Evolutionary conservation across 2,113 vertebrate species (phyloP).

Genomic region (Cyrtonyx montezumae): DNA sequence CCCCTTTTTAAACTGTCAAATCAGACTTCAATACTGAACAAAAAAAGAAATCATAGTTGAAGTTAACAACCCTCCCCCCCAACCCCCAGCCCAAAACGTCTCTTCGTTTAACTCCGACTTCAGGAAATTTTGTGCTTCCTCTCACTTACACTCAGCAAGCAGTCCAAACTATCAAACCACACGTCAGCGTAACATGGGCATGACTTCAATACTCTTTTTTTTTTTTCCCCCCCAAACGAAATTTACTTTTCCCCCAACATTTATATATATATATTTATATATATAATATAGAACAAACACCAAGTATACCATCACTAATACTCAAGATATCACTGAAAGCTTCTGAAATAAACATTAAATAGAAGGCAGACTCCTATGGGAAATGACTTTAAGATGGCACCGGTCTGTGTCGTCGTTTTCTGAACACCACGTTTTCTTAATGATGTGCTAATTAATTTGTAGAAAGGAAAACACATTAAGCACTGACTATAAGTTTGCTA

Average conservation of each 20-base stretch:
- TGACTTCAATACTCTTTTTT: slow-evolving; percentile 72
- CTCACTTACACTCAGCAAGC: slow-evolving; percentile 79
- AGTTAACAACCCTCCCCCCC: slow-evolving; percentile 37
- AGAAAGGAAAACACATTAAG: slow-evolving; percentile 73
- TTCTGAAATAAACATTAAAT: slow-evolving; percentile 75
- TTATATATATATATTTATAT: slow-evolving; percentile 71
- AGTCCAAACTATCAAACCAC: slow-evolving; percentile 78
- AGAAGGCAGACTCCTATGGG: slow-evolving; percentile 80
- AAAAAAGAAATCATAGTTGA: slow-evolving; percentile 37
- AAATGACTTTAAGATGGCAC: slow-evolving; percentile 78
- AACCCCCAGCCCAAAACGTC: background rate
- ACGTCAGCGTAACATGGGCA: slow-evolving; percentile 77
- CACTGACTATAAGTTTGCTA: slow-evolving; percentile 75
- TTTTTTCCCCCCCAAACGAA: slow-evolving; percentile 55
- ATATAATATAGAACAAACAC: slow-evolving; percentile 80
- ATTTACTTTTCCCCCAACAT: slow-evolving; percentile 55
- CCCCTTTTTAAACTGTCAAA: slow-evolving; percentile 72
- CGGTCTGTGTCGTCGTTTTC: slow-evolving; percentile 37
- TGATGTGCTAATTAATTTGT: slow-evolving; percentile 69
- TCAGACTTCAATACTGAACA: slow-evolving; percentile 73
- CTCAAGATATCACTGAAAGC: slow-evolving; percentile 81
- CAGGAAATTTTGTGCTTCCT: slow-evolving; percentile 78
- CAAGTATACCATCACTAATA: slow-evolving; percentile 83
- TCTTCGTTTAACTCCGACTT: slow-evolving; percentile 71
- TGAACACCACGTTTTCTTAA: slow-evolving; percentile 70